Conservation (phyloP, 2,113 vertebrate species). For the Phylloscopus trochiloides region DNA sequence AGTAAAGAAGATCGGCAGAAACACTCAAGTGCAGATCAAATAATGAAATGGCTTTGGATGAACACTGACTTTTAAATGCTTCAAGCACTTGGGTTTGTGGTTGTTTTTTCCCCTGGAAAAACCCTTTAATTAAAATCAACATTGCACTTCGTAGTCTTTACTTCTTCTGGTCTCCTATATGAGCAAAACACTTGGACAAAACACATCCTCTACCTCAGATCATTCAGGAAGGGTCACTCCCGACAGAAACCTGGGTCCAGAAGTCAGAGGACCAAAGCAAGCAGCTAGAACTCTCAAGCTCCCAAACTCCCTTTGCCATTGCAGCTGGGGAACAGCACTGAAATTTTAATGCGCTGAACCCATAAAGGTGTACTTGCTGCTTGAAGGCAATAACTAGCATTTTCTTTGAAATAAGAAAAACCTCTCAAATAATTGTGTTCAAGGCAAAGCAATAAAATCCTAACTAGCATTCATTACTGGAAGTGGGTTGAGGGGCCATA, state of each 20-base stretch:
- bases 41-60: not conserved
- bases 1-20: not conserved
- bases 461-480: not conserved
- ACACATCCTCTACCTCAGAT: not conserved
- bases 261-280: not conserved
- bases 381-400: fast-evolving
- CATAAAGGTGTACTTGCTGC: fast-evolving
- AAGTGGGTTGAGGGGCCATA: fast-evolving
- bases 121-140: not conserved
- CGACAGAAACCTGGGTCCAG: not conserved
- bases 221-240: not conserved
- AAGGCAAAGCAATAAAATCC: not conserved
- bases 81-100: not conserved
- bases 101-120: not conserved
- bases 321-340: fast-evolving
- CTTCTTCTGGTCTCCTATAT: not conserved
- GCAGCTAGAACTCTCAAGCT: not conserved
- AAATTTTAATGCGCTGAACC: not conserved
- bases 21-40: not conserved
- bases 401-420: not conserved
- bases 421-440: not conserved
- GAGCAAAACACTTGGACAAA: not conserved
- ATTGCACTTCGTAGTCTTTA: not conserved
- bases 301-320: not conserved
- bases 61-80: not conserved